Evolutionary conservation across 2,113 vertebrate species (phyloP), one percentile per base, ranked within the genome.

Genomic region (Motacilla alba): DNA sequence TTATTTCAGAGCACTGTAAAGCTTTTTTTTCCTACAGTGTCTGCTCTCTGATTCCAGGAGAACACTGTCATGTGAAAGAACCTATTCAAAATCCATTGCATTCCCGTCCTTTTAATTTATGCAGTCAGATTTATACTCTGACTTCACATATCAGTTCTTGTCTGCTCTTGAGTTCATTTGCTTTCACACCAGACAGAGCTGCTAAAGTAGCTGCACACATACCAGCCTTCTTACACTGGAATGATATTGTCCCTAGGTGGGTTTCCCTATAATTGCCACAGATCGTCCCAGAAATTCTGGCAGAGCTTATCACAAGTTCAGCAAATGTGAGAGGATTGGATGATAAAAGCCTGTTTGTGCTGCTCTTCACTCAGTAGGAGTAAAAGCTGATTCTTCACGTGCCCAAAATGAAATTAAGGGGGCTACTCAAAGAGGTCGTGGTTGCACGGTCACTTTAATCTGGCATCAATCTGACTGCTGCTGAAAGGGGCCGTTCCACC

Each of bases 81-180:
- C 83, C 96, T 85, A 97, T 97, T 96, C 96, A 97, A 97, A 92
- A 95, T 89, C 88, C 86, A 93, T 96, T 93, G 89, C 95, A 79
- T 92, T 91, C 94, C 94, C 27, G 15, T 96, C 88, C 84, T 86
- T 93, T 93, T 94, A 95, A 97, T 97, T 95, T 96, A 96, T 95
- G 95, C 93, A 90, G 88, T 53, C 90, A 84, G 81, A 89, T 90
- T 95, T 92, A 83, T 90, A 85, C 91, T 66, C 43, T 83, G 53
- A 87, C 93, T 97, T 94, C 90, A 96, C 93, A 80, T 97, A 95
- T 97, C 94, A 88, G 92, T 90, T 89, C 94, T 96, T 88, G 94
- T 93, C 94, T 94, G 90, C 88, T 80, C 90, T 70, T 92, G 90
- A 77, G 70, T 64, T 92, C 85, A 87, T 96, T 96, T 95, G 90